Conservation (phyloP, 37 sponge, comb jelly and placozoan genomes). For the Hormiphora californensis region DNA sequence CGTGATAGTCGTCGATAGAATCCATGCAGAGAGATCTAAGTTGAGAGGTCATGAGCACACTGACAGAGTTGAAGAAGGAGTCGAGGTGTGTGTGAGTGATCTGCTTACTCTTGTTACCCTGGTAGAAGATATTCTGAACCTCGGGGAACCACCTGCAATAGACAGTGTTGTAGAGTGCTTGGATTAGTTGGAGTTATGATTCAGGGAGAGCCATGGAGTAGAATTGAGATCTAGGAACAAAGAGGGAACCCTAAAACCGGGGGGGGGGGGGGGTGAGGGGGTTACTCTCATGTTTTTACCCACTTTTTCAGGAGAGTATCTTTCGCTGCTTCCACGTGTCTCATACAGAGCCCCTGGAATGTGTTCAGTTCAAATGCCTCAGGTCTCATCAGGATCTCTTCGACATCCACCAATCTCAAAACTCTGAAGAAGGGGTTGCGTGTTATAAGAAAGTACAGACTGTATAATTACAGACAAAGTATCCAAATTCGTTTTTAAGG, state of each 20-base stretch:
- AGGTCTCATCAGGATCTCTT: slow-evolving; percentile 53
- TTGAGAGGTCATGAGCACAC: slow-evolving; percentile 77
- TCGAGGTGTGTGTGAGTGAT: slow-evolving; percentile 74
- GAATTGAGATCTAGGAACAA: no score
- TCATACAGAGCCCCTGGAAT: slow-evolving; percentile 64
- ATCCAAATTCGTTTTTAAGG: no score
- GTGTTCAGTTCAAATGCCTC: slow-evolving; percentile 68
- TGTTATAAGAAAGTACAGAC: not conserved
- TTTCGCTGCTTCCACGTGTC: slow-evolving; percentile 71
- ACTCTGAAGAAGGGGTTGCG: slow-evolving; percentile 24
- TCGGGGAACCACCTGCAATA: slow-evolving; percentile 83
- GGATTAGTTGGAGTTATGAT: no score
- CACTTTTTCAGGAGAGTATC: slow-evolving; percentile 71
- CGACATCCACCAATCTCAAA: slow-evolving; percentile 63
- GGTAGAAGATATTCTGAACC: slow-evolving; percentile 92
- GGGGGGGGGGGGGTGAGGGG: no score
- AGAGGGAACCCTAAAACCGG: no score
- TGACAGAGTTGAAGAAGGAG: slow-evolving; percentile 70
- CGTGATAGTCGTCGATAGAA: slow-evolving; percentile 65
- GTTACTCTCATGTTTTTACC: no score
- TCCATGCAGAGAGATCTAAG: slow-evolving; percentile 73
- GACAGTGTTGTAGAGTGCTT: no score
- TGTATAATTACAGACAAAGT: no score
- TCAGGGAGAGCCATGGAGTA: no score
- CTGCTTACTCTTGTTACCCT: slow-evolving; percentile 83